phyloP scores from a whole-genome alignment of 2,888 invertebrate species.

The Diadromus collaris region DNA sequence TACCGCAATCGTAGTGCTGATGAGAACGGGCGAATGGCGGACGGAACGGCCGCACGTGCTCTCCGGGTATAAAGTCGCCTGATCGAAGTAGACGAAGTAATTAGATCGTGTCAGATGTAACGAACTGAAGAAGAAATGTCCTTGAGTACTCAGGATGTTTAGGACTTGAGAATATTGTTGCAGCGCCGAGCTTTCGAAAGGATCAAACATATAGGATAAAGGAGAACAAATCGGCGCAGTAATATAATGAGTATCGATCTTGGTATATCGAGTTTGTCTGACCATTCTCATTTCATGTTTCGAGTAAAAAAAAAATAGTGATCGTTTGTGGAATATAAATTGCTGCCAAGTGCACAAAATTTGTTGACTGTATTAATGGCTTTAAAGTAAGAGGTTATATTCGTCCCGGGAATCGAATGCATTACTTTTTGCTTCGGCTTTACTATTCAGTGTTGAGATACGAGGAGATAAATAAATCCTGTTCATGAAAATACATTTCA shows the following conservation, averaged over 20 bases:
- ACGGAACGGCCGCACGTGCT: conserved; percentile 31
- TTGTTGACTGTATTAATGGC: background rate
- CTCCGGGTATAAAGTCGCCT: conserved; percentile 57
- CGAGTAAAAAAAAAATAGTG: background rate
- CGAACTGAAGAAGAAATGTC: conserved; percentile 18
- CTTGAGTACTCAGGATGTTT: background rate
- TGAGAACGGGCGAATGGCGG: conserved; percentile 38
- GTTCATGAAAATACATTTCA: background rate
- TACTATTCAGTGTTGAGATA: background rate
- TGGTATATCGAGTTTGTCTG: background rate
- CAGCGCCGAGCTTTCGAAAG: background rate
- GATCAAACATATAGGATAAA: background rate
- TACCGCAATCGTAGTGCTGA: conserved; percentile 53
- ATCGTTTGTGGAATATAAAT: background rate
- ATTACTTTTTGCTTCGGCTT: background rate
- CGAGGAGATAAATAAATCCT: background rate
- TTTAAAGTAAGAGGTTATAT: background rate
- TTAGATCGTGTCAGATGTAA: conserved; percentile 58
- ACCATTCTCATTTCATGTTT: background rate
- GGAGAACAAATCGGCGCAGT: background rate
- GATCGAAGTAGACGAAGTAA: conserved; percentile 60
- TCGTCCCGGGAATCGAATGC: background rate
- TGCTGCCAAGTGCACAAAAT: background rate
- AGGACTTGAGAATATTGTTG: background rate
- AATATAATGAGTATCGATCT: background rate